A percentile compares a stretch with the other conserved stretches of the same genome.
These are phyloP conservation scores for Bellardia pandia DNA, from an alignment of 2,888 invertebrate genomes.

Conservation along the genomic window DNA sequence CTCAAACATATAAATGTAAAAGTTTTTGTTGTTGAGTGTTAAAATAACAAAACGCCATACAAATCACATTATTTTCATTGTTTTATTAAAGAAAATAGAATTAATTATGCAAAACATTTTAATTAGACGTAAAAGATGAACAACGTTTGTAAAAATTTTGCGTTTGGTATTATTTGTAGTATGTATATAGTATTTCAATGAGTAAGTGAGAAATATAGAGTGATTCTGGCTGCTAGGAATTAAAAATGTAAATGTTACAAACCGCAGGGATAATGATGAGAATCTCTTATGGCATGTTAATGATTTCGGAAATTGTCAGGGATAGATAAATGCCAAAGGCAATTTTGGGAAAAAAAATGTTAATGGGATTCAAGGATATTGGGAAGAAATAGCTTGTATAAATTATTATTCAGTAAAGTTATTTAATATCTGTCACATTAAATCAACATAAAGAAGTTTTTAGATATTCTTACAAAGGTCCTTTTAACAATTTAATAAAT, in stretches of 20 bases:
- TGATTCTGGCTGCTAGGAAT: constrained; percentile 40
- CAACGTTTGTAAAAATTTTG: neutral
- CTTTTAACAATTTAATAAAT: neutral
- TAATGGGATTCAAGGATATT: neutral
- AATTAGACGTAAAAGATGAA: constrained; percentile 50
- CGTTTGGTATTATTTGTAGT: constrained; percentile 33
- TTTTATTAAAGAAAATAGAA: constrained; percentile 71
- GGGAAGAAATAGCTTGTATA: neutral
- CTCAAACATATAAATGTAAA: constrained; percentile 23
- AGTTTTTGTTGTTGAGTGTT: constrained; percentile 54
- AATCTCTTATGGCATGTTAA: constrained; percentile 38
- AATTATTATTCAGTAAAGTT: too few species aligned
- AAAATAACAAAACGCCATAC: constrained; percentile 70
- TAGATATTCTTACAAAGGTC: neutral
- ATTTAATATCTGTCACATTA: neutral
- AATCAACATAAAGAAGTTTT: neutral
- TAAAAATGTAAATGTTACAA: constrained; percentile 66
- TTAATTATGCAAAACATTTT: constrained; percentile 72
- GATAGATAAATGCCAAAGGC: neutral
- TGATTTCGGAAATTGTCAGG: constrained; percentile 7
- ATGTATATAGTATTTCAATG: neutral
- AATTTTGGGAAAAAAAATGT: neutral
- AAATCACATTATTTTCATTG: constrained; percentile 66
- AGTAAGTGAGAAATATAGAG: neutral
- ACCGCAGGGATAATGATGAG: constrained; percentile 66